Evolutionary conservation across 2,888 invertebrate genomes (phyloP).

Genomic region (Nipponacmea schrenckii): DNA sequence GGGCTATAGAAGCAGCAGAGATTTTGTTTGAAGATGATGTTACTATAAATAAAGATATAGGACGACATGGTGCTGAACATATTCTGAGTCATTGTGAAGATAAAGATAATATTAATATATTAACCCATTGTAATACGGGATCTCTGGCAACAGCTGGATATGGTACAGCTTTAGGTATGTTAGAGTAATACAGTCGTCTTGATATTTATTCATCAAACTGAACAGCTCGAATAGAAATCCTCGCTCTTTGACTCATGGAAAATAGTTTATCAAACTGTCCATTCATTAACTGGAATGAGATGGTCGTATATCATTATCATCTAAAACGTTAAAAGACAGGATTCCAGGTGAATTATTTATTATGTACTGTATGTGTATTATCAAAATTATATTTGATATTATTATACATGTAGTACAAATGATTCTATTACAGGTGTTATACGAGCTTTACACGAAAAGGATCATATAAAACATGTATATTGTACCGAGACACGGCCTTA

Average conservation of each 20-base stretch:
- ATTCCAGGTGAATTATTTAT: no score
- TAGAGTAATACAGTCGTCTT: not conserved
- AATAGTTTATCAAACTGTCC: no score
- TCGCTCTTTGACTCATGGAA: no score
- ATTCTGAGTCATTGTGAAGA: constrained; percentile 71
- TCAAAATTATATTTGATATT: no score
- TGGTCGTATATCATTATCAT: no score
- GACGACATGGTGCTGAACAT: constrained; percentile 82
- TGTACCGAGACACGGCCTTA: constrained; percentile 98
- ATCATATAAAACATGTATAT: constrained; percentile 82
- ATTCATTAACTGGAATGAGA: no score
- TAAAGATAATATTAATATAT: constrained; percentile 78
- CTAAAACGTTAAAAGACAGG: no score
- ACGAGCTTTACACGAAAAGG: constrained; percentile 78
- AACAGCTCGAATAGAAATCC: no score
- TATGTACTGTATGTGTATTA: no score
- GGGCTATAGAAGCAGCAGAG: constrained; percentile 83
- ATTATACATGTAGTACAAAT: no score
- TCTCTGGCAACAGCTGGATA: constrained; percentile 96
- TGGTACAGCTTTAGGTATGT: constrained; percentile 91
- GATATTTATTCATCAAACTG: not conserved
- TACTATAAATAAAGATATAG: constrained; percentile 87
- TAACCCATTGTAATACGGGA: constrained; percentile 99
- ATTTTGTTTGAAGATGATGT: constrained; percentile 87
- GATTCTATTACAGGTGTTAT: constrained; percentile 75